Evolutionary conservation across 2,113 vertebrate genomes (phyloP).

Genomic region (Condylura cristata): DNA sequence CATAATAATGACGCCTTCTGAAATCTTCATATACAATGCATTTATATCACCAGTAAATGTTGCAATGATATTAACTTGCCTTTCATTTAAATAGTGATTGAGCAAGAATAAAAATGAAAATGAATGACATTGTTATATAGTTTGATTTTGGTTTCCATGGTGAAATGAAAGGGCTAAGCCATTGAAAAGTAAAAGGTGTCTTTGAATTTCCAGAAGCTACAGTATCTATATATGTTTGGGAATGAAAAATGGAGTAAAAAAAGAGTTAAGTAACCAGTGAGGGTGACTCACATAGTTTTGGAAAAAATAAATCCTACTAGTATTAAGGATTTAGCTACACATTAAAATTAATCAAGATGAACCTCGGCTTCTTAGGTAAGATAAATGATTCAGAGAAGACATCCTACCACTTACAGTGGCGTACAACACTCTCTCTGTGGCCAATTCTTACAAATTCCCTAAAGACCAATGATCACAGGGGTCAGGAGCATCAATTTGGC

Average conservation of each 20-base stretch:
- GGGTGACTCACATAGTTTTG: background rate
- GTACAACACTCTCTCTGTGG: background rate
- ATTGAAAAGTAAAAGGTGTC: slow-evolving; percentile 46
- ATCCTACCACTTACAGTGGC: background rate
- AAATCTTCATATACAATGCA: slow-evolving; percentile 37
- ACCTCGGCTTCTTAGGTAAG: background rate
- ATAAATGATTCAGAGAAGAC: slow-evolving; percentile 12
- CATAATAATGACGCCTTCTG: slow-evolving; percentile 18
- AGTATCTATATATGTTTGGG: background rate
- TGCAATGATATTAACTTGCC: slow-evolving; percentile 60
- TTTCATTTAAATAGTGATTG: slow-evolving; percentile 44
- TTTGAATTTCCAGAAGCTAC: slow-evolving; percentile 7
- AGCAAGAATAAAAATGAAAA: slow-evolving; percentile 66
- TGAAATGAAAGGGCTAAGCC: slow-evolving; percentile 56
- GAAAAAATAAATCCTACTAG: slow-evolving; percentile 25
- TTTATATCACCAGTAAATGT: slow-evolving; percentile 31
- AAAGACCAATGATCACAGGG: background rate
- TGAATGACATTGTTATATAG: background rate
- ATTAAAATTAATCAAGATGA: slow-evolving; percentile 41
- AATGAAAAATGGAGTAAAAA: slow-evolving; percentile 13
- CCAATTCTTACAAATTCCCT: slow-evolving; percentile 29
- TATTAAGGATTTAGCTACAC: background rate
- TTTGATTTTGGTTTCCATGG: slow-evolving; percentile 33
- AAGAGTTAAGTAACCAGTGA: background rate
- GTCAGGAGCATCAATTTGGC: background rate